Percentiles rank a stretch among this genome's conserved stretches.
These are phyloP conservation scores for Platysteira castanea DNA, from an alignment of 2,113 vertebrate genomes.

Conservation along the genomic window DNA sequence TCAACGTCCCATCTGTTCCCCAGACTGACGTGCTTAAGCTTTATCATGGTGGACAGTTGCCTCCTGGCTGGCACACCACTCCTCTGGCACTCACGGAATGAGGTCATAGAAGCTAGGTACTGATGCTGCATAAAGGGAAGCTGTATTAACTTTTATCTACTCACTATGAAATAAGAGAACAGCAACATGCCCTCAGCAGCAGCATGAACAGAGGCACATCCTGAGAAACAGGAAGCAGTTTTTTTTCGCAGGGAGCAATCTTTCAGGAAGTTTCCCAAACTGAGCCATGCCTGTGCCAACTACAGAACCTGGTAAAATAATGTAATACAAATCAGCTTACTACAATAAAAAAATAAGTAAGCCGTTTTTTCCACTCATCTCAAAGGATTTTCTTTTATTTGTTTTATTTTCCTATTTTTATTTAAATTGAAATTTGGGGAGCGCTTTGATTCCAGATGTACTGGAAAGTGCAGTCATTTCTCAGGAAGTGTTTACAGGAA, in stretches of 20 bases:
- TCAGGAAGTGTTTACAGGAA: neutral
- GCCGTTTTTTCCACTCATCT: neutral
- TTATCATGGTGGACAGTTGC: neutral
- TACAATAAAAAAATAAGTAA: neutral
- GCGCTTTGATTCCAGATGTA: neutral
- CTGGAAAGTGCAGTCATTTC: neutral
- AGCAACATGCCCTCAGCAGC: neutral
- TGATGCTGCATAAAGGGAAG: neutral
- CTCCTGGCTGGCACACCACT: neutral
- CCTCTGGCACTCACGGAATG: neutral
- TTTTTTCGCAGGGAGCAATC: neutral
- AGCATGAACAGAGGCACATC: neutral
- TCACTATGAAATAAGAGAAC: neutral
- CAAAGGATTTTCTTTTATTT: neutral
- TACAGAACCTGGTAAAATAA: neutral
- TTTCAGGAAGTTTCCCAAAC: neutral
- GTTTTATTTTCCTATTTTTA: neutral
- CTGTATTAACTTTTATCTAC: neutral
- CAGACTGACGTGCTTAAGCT: neutral
- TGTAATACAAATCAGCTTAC: neutral
- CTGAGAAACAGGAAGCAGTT: neutral
- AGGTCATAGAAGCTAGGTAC: neutral
- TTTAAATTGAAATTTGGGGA: neutral
- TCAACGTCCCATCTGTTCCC: neutral
- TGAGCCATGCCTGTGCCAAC: neutral